phyloP scores from a whole-genome alignment of 2,888 invertebrate genomes.

The Drosophila yooni region DNA sequence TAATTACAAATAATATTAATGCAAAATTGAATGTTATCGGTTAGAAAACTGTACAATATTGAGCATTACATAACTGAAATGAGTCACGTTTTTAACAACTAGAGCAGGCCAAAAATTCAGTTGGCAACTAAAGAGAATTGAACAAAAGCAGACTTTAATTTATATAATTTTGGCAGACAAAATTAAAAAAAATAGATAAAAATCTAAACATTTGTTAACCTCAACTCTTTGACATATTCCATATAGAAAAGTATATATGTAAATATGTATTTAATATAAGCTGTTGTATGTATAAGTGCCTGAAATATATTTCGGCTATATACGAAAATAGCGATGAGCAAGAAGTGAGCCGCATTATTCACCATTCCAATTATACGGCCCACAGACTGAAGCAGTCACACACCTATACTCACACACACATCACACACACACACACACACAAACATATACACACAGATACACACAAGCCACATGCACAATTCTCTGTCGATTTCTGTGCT shows the following conservation, averaged over 20 bases:
- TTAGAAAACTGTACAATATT: conserved; percentile 24
- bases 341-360: conserved; percentile 64
- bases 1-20: background rate
- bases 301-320: conserved; percentile 57
- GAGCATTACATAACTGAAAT: conserved; percentile 34
- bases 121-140: background rate
- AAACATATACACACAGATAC: conserved; percentile 14
- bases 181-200: background rate
- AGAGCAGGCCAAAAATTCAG: background rate
- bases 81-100: background rate
- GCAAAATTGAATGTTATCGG: background rate
- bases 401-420: conserved; percentile 13
- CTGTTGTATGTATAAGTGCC: conserved; percentile 13
- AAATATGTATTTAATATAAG: conserved; percentile 19
- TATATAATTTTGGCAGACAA: conserved; percentile 25
- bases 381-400: conserved; percentile 38
- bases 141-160: conserved; percentile 1
- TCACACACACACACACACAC: conserved; percentile 19
- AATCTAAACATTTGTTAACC: conserved; percentile 19
- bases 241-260: conserved; percentile 10
- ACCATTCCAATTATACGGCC: conserved; percentile 39
- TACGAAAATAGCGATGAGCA: conserved; percentile 77
- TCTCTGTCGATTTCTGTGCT: conserved; percentile 43
- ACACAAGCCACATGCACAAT: conserved; percentile 22
- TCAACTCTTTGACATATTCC: conserved; percentile 8